Conservation (phyloP, 2,888 invertebrate genomes). For the Phorcus lineatus region DNA sequence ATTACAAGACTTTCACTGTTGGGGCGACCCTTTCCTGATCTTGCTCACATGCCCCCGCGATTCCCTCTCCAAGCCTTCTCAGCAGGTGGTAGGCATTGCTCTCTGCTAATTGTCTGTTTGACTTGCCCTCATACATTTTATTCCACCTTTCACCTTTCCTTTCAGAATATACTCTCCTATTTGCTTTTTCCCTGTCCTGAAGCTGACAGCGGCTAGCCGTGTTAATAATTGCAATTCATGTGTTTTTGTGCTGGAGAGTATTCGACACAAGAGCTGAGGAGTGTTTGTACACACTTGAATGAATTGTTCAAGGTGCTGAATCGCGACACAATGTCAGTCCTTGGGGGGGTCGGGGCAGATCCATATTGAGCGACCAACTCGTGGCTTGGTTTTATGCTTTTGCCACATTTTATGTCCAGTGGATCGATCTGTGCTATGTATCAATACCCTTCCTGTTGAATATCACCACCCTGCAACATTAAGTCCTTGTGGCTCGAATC, state of each 20-base stretch:
- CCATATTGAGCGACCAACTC: background rate
- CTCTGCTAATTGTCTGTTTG: background rate
- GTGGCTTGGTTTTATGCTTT: background rate
- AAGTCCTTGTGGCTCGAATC: no score
- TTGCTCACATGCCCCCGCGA: background rate
- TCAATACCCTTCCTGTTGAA: no score
- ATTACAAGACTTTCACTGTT: no score
- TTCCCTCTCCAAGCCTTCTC: background rate
- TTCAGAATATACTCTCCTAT: background rate
- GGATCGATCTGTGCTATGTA: background rate
- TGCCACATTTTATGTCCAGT: background rate
- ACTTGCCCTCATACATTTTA: slow-evolving; percentile 1
- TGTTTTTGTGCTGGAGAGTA: background rate
- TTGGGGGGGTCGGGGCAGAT: background rate
- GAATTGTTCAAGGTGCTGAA: background rate
- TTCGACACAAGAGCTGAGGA: background rate
- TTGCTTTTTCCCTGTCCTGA: background rate
- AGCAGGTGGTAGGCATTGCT: slow-evolving; percentile 4
- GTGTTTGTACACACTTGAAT: background rate
- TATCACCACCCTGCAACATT: no score
- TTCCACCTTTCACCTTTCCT: background rate
- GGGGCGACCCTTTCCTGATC: no score
- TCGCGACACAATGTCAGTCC: background rate
- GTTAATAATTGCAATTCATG: background rate
- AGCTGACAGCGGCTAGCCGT: background rate